These are phyloP conservation scores for Pempheris klunzingeri DNA, from an alignment of 2,797 vertebrate genomes.

Conservation along the genomic window DNA sequence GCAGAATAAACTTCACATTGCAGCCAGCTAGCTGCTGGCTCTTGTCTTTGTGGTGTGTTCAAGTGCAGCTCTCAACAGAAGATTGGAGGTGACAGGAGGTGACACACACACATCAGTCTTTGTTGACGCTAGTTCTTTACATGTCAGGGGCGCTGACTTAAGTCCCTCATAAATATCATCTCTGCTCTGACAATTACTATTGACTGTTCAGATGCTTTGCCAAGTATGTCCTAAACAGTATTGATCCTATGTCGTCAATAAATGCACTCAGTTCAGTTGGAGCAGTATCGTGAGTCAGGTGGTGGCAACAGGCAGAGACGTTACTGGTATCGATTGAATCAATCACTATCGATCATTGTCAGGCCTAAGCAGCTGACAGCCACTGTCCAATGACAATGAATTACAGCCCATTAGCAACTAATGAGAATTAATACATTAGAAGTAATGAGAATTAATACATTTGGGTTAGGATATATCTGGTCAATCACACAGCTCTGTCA, in stretches of 20 bases:
- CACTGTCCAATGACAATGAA: conserved; percentile 9
- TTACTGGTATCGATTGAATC: conserved; percentile 40
- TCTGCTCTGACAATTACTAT: not conserved
- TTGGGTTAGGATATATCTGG: not conserved
- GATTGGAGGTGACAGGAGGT: not conserved
- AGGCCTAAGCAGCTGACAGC: not conserved
- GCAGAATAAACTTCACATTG: not conserved
- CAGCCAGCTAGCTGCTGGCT: not conserved
- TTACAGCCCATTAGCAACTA: not conserved
- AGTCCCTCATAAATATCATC: not conserved
- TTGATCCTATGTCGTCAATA: conserved; percentile 41
- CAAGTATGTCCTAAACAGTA: conserved; percentile 39
- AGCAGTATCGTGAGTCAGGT: conserved; percentile 30
- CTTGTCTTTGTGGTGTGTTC: not conserved
- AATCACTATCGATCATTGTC: conserved; percentile 21
- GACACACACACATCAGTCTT: not conserved
- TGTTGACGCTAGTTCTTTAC: not conserved
- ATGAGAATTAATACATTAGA: not conserved
- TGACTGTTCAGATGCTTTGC: conserved; percentile 26
- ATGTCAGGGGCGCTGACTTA: not conserved
- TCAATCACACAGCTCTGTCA: not conserved
- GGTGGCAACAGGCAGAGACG: conserved; percentile 10
- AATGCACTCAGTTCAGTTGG: conserved; percentile 30
- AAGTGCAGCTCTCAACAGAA: not conserved
- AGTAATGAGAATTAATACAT: not conserved